Evolutionary conservation across 2,797 vertebrate genomes (phyloP).

Genomic region (Austrolebias charrua): DNA sequence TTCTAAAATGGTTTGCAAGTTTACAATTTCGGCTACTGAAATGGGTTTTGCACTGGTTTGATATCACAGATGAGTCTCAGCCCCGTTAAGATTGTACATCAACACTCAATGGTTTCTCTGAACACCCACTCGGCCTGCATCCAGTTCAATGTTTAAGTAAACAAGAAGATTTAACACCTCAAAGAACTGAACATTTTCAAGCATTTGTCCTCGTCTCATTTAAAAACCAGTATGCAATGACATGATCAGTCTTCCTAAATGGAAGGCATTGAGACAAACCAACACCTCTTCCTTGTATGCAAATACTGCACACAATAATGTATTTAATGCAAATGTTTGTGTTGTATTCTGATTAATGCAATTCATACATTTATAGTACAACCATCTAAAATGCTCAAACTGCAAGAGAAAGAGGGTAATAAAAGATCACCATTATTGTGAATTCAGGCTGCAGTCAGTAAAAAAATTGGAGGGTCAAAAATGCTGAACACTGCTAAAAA

Average conservation of each 20-base stretch:
- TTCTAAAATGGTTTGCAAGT: conserved; percentile 31
- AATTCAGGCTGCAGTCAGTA: conserved; percentile 52
- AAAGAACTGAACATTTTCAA: neutral
- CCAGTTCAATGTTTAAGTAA: conserved; percentile 7
- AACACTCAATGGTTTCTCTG: conserved; percentile 29
- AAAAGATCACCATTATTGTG: conserved; percentile 44
- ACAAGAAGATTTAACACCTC: neutral
- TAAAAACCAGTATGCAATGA: conserved; percentile 24
- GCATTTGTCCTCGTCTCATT: conserved; percentile 9
- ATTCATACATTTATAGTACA: conserved; percentile 60
- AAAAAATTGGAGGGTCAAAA: conserved; percentile 31
- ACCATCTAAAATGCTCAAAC: conserved; percentile 61
- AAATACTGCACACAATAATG: conserved; percentile 30
- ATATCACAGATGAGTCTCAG: conserved; percentile 40
- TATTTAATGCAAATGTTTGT: conserved; percentile 61
- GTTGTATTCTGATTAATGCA: conserved; percentile 58
- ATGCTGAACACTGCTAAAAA: conserved; percentile 42
- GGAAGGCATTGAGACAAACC: conserved; percentile 33
- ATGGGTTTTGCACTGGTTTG: conserved; percentile 26
- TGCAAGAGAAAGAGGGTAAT: conserved; percentile 35
- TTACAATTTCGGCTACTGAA: conserved; percentile 25
- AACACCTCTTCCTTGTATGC: conserved; percentile 31
- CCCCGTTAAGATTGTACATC: conserved; percentile 26
- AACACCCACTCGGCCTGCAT: conserved; percentile 16
- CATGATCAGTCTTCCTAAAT: conserved; percentile 34